These are phyloP conservation scores for Tapirus indicus DNA, from an alignment of 2,797 vertebrate species.

Conservation along the genomic window DNA sequence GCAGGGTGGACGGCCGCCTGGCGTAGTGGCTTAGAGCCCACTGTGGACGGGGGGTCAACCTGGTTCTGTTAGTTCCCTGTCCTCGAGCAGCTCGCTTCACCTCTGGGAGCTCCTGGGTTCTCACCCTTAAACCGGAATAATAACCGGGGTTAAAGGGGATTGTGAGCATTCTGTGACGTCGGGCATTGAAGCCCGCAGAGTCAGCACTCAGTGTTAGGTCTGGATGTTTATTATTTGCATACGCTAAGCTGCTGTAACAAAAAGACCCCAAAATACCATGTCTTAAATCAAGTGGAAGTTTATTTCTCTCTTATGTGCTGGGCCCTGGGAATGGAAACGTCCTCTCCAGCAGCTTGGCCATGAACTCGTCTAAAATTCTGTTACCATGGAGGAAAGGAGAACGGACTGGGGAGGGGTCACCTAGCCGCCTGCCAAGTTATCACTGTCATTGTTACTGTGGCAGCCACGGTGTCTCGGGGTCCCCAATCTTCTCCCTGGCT, in stretches of 20 bases:
- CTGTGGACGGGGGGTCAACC: background rate
- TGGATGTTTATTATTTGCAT: background rate
- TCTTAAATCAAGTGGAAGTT: background rate
- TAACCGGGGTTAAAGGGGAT: background rate
- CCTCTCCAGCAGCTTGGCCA: background rate
- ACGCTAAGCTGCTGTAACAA: background rate
- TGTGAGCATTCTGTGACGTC: background rate
- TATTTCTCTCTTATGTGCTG: background rate
- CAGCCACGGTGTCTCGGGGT: background rate
- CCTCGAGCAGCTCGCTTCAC: background rate
- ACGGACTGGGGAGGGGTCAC: background rate
- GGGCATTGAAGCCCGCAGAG: background rate
- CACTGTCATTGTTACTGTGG: too few species aligned
- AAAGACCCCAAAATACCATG: background rate
- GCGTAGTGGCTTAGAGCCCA: accelerated
- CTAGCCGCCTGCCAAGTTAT: background rate
- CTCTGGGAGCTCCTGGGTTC: background rate
- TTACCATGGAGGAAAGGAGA: background rate
- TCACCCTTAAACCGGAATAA: background rate
- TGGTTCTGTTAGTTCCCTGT: background rate
- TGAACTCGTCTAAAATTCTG: background rate
- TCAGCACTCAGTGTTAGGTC: accelerated
- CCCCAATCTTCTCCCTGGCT: background rate
- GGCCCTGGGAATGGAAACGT: background rate
- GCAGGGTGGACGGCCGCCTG: background rate